Evolutionary conservation across 2,888 invertebrate genomes (phyloP), one percentile per base, ranked within the genome.

Genomic region (Macropis europaea): DNA sequence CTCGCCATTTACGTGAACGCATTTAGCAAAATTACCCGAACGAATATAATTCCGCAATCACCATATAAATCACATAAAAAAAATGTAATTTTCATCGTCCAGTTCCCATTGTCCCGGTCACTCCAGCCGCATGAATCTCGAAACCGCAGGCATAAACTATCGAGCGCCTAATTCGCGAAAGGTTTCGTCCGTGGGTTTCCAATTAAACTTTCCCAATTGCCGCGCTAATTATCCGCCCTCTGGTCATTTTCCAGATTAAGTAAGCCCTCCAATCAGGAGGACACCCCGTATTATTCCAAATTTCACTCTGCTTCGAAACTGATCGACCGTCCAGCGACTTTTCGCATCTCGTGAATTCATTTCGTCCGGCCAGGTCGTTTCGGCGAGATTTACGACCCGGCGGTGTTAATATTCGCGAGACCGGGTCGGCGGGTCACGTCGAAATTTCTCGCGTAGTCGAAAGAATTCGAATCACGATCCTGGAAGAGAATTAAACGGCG

Each of bases 161-260:
- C 40, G 40, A 60, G 53, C 60, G 43, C 45, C 22, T 32, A 66
- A 59, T 64, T 63, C 73, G 61, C 66, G 45, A 61, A 56, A 69
- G 63, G 72, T 53, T 60, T 62, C 67, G 50, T 32, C 62, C 73
- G n/a, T n/a, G 77, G 69, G 78, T 78, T 82, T 82, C 82, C 82
- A 82, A 82, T 82, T 82, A 82, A 82, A 82, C 82, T 82, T 82
- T 78, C 73, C 62, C 82, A 81, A 82, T 82, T 73, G 81, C 76
- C 69, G 56, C 67, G 60, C 81, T 82, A 81, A 82, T 82, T 82
- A 82, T 77, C 76, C 74, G 50, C 67, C 63, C 68, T 76, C 75
- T 79, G 82, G 81, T 79, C 81, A 81, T 78, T 82, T 79, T 76
- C 73, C 73, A 57, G 70, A 81, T 82, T 82, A 77, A 80, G 67